These are phyloP conservation scores for Phalangium opilio DNA, from an alignment of 2,888 invertebrate genomes.

Conservation along the genomic window DNA sequence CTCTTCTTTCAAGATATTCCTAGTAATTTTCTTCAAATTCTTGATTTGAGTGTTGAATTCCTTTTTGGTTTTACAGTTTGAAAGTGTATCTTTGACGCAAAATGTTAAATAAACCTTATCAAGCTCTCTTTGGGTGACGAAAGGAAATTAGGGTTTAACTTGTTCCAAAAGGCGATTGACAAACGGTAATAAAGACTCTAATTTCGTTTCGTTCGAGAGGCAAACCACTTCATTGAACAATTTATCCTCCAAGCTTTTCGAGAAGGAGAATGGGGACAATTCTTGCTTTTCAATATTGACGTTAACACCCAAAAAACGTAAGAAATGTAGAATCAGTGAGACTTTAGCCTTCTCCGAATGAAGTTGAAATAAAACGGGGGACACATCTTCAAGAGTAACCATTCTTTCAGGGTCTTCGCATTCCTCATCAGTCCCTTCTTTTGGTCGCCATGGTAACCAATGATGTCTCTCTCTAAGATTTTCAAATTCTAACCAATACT, in stretches of 20 bases:
- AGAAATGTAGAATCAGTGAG: conserved; percentile 22
- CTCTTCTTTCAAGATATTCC: conserved; percentile 26
- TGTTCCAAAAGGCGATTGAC: too few species aligned
- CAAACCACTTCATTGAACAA: too few species aligned
- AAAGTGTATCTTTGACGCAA: too few species aligned
- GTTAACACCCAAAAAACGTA: conserved; percentile 23
- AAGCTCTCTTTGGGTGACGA: too few species aligned
- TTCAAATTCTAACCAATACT: conserved; percentile 30
- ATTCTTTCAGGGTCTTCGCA: conserved; percentile 33
- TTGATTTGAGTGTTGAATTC: conserved; percentile 19
- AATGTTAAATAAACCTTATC: too few species aligned
- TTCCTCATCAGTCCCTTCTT: conserved; percentile 23
- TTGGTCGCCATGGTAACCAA: conserved; percentile 32
- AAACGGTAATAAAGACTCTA: too few species aligned
- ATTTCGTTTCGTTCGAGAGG: too few species aligned
- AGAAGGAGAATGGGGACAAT: too few species aligned
- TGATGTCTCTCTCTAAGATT: conserved; percentile 25
- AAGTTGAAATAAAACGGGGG: conserved; percentile 23
- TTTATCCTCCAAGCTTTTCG: too few species aligned
- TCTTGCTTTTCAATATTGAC: background rate
- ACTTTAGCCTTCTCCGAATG: conserved; percentile 16
- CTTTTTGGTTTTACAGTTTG: too few species aligned
- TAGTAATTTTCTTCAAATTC: conserved; percentile 26
- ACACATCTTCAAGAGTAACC: conserved; percentile 31
- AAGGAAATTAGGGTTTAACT: too few species aligned